Evolutionary conservation across 2,797 vertebrate genomes (phyloP).

Genomic region (Semotilus atromaculatus): DNA sequence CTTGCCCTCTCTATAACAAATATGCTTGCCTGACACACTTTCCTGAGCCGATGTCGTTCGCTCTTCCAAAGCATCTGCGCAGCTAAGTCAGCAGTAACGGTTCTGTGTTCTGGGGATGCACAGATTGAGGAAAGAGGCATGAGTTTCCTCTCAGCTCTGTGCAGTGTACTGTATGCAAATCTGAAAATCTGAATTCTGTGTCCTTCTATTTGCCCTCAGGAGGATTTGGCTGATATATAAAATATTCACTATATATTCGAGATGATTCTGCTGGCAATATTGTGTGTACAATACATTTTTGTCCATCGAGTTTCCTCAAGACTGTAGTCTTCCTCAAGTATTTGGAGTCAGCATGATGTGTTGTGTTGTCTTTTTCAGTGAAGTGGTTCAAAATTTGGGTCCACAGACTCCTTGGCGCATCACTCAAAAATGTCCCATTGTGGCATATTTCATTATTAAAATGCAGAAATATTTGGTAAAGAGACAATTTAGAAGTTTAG

Average conservation of each 20-base stretch:
- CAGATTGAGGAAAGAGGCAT: constrained; percentile 68
- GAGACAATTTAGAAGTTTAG: background rate
- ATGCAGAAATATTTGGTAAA: background rate
- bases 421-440: background rate
- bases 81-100: constrained; percentile 77
- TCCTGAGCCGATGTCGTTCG: constrained; percentile 51
- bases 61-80: constrained; percentile 66
- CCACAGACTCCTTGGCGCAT: background rate
- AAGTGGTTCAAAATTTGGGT: background rate
- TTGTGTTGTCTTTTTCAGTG: background rate
- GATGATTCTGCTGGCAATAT: background rate
- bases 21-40: constrained; percentile 72
- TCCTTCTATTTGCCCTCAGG: constrained; percentile 9
- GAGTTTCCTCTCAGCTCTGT: constrained; percentile 40
- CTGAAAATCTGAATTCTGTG: constrained; percentile 2
- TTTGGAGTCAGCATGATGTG: background rate
- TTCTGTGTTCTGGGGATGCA: constrained; percentile 67
- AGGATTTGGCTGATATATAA: background rate
- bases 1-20: constrained; percentile 56
- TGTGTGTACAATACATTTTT: background rate
- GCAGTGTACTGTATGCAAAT: constrained; percentile 14
- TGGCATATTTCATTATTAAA: background rate
- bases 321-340: background rate
- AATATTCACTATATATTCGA: background rate
- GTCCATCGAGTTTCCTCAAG: background rate